phyloP scores from a whole-genome alignment of 2,797 vertebrate genomes.

The Gallinago stenura region DNA sequence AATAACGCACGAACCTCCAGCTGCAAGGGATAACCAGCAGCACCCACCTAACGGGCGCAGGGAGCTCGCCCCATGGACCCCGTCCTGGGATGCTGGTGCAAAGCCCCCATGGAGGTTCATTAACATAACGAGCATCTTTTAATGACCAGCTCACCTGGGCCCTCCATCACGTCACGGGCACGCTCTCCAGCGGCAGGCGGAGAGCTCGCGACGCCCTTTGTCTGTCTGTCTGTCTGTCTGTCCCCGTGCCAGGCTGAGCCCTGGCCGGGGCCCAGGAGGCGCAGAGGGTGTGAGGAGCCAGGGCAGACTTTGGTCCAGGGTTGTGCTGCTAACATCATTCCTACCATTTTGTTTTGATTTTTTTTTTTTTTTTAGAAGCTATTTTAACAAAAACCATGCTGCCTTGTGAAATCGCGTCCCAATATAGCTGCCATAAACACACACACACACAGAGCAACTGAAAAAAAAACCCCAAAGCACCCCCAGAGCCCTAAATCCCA shows the following conservation, averaged over 20 bases:
- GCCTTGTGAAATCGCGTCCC: background rate
- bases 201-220: background rate
- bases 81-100: rapidly evolving
- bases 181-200: background rate
- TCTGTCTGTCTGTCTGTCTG: background rate
- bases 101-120: rapidly evolving
- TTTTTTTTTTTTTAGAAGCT: background rate
- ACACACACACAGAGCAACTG: background rate
- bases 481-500: background rate
- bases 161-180: rapidly evolving
- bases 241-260: background rate
- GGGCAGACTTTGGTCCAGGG: background rate
- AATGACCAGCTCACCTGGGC: rapidly evolving
- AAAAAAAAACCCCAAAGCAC: background rate
- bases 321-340: background rate
- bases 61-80: background rate
- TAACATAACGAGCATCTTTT: background rate
- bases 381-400: background rate
- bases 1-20: background rate
- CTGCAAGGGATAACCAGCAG: background rate
- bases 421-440: background rate
- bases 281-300: background rate
- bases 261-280: background rate
- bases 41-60: rapidly evolving
- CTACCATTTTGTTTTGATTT: background rate